These are phyloP conservation scores for Epinotia demarniana DNA, from an alignment of 2,888 invertebrate species.

Conservation along the genomic window DNA sequence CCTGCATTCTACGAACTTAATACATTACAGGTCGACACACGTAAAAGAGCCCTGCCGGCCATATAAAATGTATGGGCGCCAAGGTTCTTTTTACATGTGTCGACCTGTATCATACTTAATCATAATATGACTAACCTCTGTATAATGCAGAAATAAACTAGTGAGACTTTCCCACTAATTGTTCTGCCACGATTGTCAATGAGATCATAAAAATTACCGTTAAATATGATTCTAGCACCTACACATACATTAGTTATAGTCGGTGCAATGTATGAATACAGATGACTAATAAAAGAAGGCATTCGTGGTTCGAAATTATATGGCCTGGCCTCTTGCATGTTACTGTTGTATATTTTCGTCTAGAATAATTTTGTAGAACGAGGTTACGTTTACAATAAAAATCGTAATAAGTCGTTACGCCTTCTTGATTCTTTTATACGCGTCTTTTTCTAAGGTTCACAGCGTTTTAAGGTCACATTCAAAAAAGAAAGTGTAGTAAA, in stretches of 20 bases:
- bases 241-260: constrained; percentile 7
- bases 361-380: constrained; percentile 34
- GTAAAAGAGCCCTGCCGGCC: too few species aligned
- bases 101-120: constrained; percentile 39
- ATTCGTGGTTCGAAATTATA: constrained; percentile 7
- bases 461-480: constrained; percentile 24
- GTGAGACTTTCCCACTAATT: constrained; percentile 48
- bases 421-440: constrained; percentile 36
- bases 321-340: not conserved
- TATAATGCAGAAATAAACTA: constrained; percentile 13
- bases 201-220: constrained; percentile 47
- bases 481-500: not conserved
- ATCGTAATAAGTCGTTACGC: constrained; percentile 39
- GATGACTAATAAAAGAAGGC: not conserved
- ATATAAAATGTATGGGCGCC: too few species aligned
- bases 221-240: constrained; percentile 21
- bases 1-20: constrained; percentile 11
- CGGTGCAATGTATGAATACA: not conserved
- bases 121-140: constrained; percentile 35
- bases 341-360: constrained; percentile 26
- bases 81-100: too few species aligned
- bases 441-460: constrained; percentile 30
- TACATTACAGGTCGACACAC: too few species aligned
- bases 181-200: constrained; percentile 50
- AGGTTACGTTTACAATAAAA: constrained; percentile 35